phyloP scores from a whole-genome alignment of 2,113 vertebrate genomes.

The Lanius collurio region DNA sequence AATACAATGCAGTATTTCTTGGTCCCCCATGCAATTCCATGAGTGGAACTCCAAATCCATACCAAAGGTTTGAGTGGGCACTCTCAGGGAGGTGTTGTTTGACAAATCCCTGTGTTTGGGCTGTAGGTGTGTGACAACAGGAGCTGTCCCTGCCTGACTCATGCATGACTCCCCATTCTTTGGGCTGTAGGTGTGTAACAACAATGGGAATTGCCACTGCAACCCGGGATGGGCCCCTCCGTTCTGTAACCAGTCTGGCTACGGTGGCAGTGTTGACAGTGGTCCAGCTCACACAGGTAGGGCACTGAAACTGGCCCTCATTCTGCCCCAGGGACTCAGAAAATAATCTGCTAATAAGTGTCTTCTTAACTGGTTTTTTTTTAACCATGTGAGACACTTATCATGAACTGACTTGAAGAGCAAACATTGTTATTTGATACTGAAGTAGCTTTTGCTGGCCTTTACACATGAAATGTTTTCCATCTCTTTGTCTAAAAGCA shows the following conservation, averaged over 20 bases:
- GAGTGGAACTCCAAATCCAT: background rate
- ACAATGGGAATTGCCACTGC: constrained; percentile 74
- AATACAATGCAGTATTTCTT: background rate
- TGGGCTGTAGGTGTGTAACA: background rate
- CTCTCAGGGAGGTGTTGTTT: background rate
- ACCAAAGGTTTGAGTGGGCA: accelerated
- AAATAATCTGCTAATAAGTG: background rate
- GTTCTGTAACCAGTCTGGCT: constrained; percentile 69
- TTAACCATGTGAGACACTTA: background rate
- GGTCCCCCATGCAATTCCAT: background rate
- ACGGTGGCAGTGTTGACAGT: constrained; percentile 84
- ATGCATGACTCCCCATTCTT: background rate
- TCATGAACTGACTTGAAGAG: background rate
- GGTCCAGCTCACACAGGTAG: constrained; percentile 82
- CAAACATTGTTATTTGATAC: background rate
- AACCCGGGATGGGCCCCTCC: constrained; percentile 81
- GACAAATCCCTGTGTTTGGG: background rate
- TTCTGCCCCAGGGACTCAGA: background rate
- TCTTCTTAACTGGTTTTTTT: background rate
- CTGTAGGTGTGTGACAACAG: constrained; percentile 77
- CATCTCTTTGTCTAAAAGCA: background rate
- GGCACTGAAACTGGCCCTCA: background rate
- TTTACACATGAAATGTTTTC: background rate
- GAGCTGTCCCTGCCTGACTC: constrained; percentile 76
- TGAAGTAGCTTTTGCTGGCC: background rate